phyloP scores from a whole-genome alignment of 2,888 invertebrate genomes.

The Camponotus fellah region DNA sequence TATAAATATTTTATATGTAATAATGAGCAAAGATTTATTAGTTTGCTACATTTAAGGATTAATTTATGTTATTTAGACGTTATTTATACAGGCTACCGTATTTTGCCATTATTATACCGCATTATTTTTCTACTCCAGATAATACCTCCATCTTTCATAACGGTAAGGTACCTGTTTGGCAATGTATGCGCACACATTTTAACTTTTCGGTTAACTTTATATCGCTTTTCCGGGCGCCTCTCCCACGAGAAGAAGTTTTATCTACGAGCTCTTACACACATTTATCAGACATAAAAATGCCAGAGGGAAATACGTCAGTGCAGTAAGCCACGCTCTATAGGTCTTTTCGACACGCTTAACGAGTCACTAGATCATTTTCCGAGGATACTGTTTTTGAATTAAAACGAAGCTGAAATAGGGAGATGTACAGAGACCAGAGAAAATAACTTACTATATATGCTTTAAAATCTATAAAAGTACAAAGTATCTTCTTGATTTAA shows the following conservation, averaged over 20 bases:
- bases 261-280: slow-evolving; percentile 50
- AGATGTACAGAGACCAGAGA: background rate
- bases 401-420: slow-evolving; percentile 2
- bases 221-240: slow-evolving; percentile 44
- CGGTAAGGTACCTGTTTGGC: slow-evolving; percentile 25
- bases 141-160: slow-evolving; percentile 31
- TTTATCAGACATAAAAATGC: slow-evolving; percentile 56
- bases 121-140: slow-evolving; percentile 29
- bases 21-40: background rate
- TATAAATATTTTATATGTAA: slow-evolving; percentile 4
- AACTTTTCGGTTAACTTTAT: slow-evolving; percentile 59
- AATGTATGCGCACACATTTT: slow-evolving; percentile 54
- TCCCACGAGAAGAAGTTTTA: slow-evolving; percentile 59
- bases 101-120: slow-evolving; percentile 25
- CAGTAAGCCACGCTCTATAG: slow-evolving; percentile 30
- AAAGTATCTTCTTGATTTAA: background rate
- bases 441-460: slow-evolving; percentile 3
- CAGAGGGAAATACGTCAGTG: slow-evolving; percentile 56
- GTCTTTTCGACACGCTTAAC: slow-evolving; percentile 55
- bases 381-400: slow-evolving; percentile 44
- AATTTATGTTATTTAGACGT: slow-evolving; percentile 6
- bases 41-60: background rate
- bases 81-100: too few species aligned
- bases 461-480: background rate
- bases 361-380: slow-evolving; percentile 52